Evolutionary conservation across 2,113 vertebrate genomes (phyloP).

Genomic region (Cyprinus carpio): DNA sequence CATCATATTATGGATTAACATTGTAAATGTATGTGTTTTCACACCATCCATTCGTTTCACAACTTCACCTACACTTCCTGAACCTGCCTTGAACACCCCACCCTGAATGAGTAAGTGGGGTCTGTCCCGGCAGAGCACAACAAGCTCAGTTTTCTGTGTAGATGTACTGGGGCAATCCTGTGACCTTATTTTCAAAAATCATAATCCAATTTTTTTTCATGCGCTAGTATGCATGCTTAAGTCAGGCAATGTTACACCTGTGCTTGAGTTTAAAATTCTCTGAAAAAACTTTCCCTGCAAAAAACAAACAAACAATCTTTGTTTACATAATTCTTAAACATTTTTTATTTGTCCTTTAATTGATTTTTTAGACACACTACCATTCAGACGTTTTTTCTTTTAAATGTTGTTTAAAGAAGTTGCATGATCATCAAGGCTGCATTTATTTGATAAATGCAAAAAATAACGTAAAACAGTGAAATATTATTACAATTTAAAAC

Average conservation of each 20-base stretch:
- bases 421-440: too few species aligned
- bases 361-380: not conserved
- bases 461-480: not conserved
- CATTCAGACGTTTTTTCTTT: too few species aligned
- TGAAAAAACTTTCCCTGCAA: too few species aligned
- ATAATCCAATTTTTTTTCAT: not conserved
- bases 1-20: not conserved
- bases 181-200: not conserved
- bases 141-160: too few species aligned
- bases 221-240: not conserved
- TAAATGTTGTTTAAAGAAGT: too few species aligned
- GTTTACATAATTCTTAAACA: not conserved
- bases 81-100: not conserved
- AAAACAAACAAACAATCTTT: not conserved
- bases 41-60: slow-evolving; percentile 45
- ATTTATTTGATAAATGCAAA: too few species aligned
- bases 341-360: not conserved
- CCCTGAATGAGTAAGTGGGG: not conserved
- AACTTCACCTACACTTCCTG: slow-evolving; percentile 38
- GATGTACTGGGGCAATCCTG: not conserved
- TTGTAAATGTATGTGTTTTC: not conserved
- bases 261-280: not conserved
- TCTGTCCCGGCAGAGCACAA: too few species aligned
- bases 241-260: not conserved
- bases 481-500: not conserved